These are phyloP conservation scores for Pseudochirops corinnae DNA, from an alignment of 2,797 vertebrate genomes.

Conservation along the genomic window DNA sequence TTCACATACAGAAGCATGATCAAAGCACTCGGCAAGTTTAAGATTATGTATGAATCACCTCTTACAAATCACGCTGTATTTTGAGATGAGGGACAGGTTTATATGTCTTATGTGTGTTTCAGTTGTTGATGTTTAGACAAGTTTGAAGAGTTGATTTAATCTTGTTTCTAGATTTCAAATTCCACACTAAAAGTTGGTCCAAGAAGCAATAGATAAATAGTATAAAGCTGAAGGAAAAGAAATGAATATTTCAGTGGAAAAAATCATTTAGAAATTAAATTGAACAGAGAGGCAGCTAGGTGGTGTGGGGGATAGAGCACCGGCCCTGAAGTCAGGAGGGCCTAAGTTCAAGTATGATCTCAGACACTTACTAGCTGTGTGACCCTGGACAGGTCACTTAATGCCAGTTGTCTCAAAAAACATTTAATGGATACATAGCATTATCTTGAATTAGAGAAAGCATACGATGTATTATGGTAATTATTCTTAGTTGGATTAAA, in stretches of 20 bases:
- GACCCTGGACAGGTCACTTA: too few relatives aligned
- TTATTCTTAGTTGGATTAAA: slow-evolving; percentile 21
- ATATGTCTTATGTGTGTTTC: slow-evolving; percentile 36
- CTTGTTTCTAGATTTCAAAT: slow-evolving; percentile 51
- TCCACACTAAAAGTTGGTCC: background rate
- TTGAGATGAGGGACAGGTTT: slow-evolving; percentile 41
- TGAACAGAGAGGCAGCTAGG: background rate
- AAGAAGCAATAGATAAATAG: slow-evolving; percentile 19
- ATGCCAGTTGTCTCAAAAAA: background rate
- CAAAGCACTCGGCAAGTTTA: slow-evolving; percentile 14
- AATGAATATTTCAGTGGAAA: background rate
- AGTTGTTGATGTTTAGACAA: slow-evolving; percentile 48
- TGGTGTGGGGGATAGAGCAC: background rate
- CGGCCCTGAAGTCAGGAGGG: too few relatives aligned
- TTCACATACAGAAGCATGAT: slow-evolving; percentile 22
- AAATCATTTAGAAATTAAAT: slow-evolving; percentile 41
- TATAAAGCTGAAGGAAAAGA: background rate
- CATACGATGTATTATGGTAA: slow-evolving; percentile 10
- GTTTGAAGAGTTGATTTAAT: slow-evolving; percentile 46
- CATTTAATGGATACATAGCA: background rate
- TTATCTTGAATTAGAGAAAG: slow-evolving; percentile 25
- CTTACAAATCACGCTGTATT: slow-evolving; percentile 37
- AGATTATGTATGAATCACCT: slow-evolving; percentile 37
- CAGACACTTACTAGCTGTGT: too few relatives aligned
- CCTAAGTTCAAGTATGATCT: too few relatives aligned